Evolutionary conservation across 2,113 vertebrate species (phyloP).

Genomic region (Parus major): DNA sequence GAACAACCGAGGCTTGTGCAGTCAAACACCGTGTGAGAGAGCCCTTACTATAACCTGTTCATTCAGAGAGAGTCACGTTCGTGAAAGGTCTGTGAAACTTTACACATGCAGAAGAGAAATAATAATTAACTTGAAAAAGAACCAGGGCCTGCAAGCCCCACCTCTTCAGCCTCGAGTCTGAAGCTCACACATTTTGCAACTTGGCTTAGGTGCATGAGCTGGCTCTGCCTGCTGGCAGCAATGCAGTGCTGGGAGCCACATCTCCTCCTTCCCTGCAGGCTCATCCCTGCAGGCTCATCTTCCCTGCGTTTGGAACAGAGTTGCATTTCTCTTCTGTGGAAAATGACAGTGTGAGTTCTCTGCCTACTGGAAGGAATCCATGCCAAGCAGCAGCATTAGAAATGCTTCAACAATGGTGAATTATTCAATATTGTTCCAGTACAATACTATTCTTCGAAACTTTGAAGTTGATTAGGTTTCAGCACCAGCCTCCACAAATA

Average conservation of each 20-base stretch:
- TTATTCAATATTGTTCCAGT: not conserved
- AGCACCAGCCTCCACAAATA: accelerated
- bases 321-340: not conserved
- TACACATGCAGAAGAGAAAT: not conserved
- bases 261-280: not conserved
- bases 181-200: not conserved
- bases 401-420: not conserved
- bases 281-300: accelerated
- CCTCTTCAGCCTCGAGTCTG: not conserved
- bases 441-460: not conserved
- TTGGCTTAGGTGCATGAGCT: accelerated
- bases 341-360: not conserved
- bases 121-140: not conserved
- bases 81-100: not conserved
- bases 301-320: not conserved
- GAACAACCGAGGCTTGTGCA: not conserved
- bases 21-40: not conserved
- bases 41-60: not conserved
- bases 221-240: not conserved
- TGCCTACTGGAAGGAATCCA: not conserved
- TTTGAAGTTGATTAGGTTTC: not conserved
- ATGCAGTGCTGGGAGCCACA: not conserved
- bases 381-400: not conserved
- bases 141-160: not conserved
- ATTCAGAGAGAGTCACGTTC: not conserved